Conservation (phyloP, 1,140 invertebrate species). For the Pseudomyrmex gracilis region DNA sequence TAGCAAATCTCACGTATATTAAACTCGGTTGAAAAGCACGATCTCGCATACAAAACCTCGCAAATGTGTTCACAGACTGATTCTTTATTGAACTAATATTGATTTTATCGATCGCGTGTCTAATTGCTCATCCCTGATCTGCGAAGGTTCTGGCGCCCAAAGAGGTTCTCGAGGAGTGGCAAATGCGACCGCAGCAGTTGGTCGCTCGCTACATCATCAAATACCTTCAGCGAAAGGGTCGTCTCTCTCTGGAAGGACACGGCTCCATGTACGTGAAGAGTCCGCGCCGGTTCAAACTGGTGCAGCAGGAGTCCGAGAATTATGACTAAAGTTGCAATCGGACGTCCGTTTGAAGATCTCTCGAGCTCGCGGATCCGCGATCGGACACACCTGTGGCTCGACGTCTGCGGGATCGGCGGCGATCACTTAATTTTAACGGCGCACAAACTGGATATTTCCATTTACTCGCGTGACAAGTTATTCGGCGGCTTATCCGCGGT, state of each 20-base stretch:
- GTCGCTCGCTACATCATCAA: conserved; percentile 95
- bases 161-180: conserved; percentile 96
- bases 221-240: conserved; percentile 91
- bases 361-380: neutral
- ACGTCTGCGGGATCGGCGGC: neutral
- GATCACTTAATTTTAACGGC: conserved; percentile 7
- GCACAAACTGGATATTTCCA: neutral
- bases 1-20: neutral
- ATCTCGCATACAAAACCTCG: neutral
- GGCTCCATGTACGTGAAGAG: conserved; percentile 93
- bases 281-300: conserved; percentile 93
- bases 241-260: conserved; percentile 89
- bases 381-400: conserved; percentile 14
- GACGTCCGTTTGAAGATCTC: neutral
- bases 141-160: conserved; percentile 93
- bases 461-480: conserved; percentile 4
- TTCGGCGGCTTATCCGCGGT: neutral
- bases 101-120: neutral
- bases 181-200: conserved; percentile 95
- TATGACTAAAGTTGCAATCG: conserved; percentile 89
- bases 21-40: neutral
- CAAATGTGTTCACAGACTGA: neutral
- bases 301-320: conserved; percentile 95
- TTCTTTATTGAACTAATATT: neutral
- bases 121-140: conserved; percentile 15